Evolutionary conservation across 2,797 vertebrate species (phyloP).

Genomic region (Galaxias olidus): DNA sequence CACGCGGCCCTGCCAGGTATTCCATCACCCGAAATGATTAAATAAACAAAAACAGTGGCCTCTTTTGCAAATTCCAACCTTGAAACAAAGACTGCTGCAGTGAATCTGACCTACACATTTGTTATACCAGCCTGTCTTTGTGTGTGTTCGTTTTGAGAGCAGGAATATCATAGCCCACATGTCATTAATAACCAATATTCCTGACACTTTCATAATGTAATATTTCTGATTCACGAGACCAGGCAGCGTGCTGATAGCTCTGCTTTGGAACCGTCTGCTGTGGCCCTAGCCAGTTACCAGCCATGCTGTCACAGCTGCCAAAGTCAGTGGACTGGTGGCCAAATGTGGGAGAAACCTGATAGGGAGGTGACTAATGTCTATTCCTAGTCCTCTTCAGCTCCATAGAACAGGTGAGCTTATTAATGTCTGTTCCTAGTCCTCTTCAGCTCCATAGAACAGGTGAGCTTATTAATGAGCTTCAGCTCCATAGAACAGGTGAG

Average conservation of each 20-base stretch:
- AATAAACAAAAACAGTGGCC: conserved; percentile 10
- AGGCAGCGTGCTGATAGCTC: too few relatives aligned
- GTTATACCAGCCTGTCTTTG: too few relatives aligned
- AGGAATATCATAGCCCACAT: too few relatives aligned
- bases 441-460: neutral
- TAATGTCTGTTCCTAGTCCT: neutral
- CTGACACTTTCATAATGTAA: too few relatives aligned
- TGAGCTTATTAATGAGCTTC: neutral
- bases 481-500: neutral
- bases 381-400: neutral
- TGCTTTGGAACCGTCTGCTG: neutral
- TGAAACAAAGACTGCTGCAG: too few relatives aligned
- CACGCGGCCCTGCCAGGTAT: neutral
- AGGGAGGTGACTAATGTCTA: neutral
- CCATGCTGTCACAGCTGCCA: neutral
- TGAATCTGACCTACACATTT: too few relatives aligned
- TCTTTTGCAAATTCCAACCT: too few relatives aligned
- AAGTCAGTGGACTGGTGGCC: neutral
- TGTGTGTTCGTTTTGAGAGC: too few relatives aligned
- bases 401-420: neutral
- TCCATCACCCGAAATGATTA: neutral
- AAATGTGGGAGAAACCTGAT: conserved; percentile 5
- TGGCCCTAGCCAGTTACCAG: neutral
- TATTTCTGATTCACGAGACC: too few relatives aligned
- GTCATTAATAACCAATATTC: too few relatives aligned